A percentile compares a stretch with the other conserved stretches of the same genome.
These are phyloP conservation scores for Notiomystis cincta DNA, from an alignment of 2,113 vertebrate genomes.

Conservation along the genomic window DNA sequence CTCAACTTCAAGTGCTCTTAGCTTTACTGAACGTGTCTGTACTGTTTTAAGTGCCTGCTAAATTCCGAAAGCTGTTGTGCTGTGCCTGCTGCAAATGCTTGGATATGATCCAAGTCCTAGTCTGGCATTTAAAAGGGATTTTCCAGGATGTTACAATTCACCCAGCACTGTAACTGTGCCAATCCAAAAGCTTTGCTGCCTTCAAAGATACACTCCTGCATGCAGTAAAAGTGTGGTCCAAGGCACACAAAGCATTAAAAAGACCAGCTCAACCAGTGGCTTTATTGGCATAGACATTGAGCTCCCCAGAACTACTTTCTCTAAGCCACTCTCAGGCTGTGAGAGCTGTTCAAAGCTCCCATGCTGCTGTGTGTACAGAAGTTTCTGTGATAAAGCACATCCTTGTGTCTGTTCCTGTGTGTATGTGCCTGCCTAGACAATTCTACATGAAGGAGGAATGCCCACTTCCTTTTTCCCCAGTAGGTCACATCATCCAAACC, in stretches of 20 bases:
- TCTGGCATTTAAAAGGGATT: slow-evolving; percentile 62
- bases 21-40: not conserved
- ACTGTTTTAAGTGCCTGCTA: not conserved
- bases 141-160: slow-evolving; percentile 58
- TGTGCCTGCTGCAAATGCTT: slow-evolving; percentile 47
- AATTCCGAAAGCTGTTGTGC: slow-evolving; percentile 54
- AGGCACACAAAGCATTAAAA: slow-evolving; percentile 3
- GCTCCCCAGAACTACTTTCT: not conserved
- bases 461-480: not conserved
- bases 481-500: not conserved
- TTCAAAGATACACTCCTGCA: slow-evolving; percentile 27
- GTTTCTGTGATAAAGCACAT: not conserved
- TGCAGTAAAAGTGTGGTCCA: not conserved
- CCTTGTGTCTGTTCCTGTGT: not conserved
- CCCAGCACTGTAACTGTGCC: slow-evolving; percentile 24
- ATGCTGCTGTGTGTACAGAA: not conserved
- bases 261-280: not conserved
- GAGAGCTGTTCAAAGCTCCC: not conserved
- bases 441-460: not conserved
- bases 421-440: not conserved
- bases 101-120: slow-evolving; percentile 31
- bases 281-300: not conserved
- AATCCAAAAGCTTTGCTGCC: slow-evolving; percentile 26
- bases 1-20: slow-evolving; percentile 39
- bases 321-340: not conserved